phyloP scores from a whole-genome alignment of 2,113 vertebrate species.

The Pachycephala philippinensis region DNA sequence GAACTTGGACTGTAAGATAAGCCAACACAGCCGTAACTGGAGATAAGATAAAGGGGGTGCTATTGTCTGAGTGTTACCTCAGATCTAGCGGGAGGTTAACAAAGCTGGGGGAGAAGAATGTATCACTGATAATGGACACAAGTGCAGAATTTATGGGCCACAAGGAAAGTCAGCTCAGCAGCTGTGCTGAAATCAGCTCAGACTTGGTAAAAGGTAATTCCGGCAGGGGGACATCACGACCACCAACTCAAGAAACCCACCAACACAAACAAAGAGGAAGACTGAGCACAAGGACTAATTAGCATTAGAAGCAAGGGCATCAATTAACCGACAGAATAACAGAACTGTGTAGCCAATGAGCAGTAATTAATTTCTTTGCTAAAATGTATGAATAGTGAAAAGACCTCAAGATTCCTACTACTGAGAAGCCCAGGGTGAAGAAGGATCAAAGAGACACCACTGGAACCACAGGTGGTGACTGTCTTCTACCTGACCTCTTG shows the following conservation, averaged over 20 bases:
- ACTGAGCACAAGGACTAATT: neutral
- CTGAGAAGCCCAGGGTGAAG: neutral
- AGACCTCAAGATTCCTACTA: neutral
- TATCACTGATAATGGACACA: neutral
- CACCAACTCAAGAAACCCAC: neutral
- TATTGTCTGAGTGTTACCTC: neutral
- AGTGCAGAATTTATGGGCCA: neutral
- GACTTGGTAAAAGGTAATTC: neutral
- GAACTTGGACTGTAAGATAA: neutral
- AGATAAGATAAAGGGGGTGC: neutral
- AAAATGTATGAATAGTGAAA: neutral
- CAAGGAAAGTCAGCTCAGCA: neutral
- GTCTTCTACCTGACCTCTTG: neutral
- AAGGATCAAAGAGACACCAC: neutral
- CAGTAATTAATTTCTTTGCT: neutral
- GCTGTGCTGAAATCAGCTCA: neutral
- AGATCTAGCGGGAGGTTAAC: neutral
- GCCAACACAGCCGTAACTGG: neutral
- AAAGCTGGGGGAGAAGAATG: neutral
- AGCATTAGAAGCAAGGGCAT: neutral
- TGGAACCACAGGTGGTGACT: neutral
- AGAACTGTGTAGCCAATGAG: neutral
- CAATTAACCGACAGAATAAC: neutral
- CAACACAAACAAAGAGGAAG: neutral
- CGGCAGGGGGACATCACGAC: rapidly evolving